Evolutionary conservation across 2,888 invertebrate species (phyloP).

Genomic region (Callimorpha dominula): DNA sequence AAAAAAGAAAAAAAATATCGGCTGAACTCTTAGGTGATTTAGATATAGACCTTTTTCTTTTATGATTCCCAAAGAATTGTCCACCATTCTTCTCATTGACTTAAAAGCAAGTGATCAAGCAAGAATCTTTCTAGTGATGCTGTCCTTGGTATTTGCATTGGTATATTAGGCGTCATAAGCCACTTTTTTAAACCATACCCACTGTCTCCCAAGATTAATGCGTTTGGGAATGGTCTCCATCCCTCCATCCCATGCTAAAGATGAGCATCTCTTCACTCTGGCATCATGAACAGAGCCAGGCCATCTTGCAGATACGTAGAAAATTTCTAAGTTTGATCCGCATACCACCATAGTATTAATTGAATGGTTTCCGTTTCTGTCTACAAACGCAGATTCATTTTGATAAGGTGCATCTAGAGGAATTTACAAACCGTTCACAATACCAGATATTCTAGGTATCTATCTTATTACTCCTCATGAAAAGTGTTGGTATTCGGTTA

Average conservation of each 20-base stretch:
- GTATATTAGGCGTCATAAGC: constrained; percentile 11
- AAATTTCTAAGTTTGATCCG: constrained; percentile 23
- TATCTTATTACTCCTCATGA: not conserved
- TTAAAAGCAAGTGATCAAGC: constrained; percentile 2
- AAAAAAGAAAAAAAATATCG: no score
- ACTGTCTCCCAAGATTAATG: constrained; percentile 25
- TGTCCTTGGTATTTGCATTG: no score
- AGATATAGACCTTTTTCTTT: no score
- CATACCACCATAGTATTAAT: constrained; percentile 27
- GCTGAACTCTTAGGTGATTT: no score
- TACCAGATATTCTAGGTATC: not conserved
- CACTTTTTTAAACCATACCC: constrained; percentile 20
- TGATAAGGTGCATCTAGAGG: constrained; percentile 16
- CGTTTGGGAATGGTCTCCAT: constrained; percentile 29
- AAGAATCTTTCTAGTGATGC: no score
- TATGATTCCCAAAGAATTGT: no score
- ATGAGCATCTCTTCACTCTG: constrained; percentile 10
- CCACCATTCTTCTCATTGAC: no score
- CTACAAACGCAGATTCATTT: not conserved
- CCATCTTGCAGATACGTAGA: constrained; percentile 27
- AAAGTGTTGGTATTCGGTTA: no score
- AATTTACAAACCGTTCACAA: no score
- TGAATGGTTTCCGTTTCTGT: constrained; percentile 29
- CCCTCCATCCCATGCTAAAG: constrained; percentile 11
- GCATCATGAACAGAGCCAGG: constrained; percentile 25